These are phyloP conservation scores for Cyclina sinensis DNA, from an alignment of 1,140 invertebrate species.

Conservation along the genomic window DNA sequence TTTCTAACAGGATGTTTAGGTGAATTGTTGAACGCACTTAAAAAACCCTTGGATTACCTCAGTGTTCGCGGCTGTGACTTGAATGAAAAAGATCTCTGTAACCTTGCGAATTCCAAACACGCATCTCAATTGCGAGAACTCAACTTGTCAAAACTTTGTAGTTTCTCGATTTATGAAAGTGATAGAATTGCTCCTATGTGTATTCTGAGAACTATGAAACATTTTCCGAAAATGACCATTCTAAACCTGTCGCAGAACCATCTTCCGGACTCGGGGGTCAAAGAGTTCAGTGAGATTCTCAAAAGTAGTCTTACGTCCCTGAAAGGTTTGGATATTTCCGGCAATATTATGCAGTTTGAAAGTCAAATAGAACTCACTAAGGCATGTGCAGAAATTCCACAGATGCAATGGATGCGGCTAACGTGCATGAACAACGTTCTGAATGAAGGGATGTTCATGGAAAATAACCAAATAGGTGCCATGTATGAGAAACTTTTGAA, in stretches of 20 bases:
- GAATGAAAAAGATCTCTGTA: conserved; percentile 73
- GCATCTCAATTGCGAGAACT: conserved; percentile 74
- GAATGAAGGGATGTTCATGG: conserved; percentile 66
- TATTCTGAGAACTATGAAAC: conserved; percentile 72
- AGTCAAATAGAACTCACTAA: conserved; percentile 71
- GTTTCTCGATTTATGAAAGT: conserved; percentile 74
- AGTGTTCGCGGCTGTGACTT: conserved; percentile 78
- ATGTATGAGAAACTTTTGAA: conserved; percentile 66
- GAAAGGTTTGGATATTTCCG: conserved; percentile 75
- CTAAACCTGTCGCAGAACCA: conserved; percentile 77
- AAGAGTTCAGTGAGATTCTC: conserved; percentile 71
- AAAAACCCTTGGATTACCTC: conserved; percentile 74
- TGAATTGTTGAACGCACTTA: conserved; percentile 74
- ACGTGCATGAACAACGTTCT: conserved; percentile 71
- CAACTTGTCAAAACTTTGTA: conserved; percentile 78
- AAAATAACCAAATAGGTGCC: conserved; percentile 56
- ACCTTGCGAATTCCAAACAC: conserved; percentile 74
- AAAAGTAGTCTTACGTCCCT: conserved; percentile 60
- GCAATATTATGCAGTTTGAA: conserved; percentile 74
- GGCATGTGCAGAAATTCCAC: conserved; percentile 70
- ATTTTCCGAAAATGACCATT: conserved; percentile 73
- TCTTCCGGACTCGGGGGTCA: conserved; percentile 71
- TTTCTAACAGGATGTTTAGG: conserved; percentile 78
- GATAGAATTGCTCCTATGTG: conserved; percentile 73
- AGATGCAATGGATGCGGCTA: conserved; percentile 75